Conservation (phyloP, 2,797 vertebrate genomes). For the Diceros bicornis region DNA sequence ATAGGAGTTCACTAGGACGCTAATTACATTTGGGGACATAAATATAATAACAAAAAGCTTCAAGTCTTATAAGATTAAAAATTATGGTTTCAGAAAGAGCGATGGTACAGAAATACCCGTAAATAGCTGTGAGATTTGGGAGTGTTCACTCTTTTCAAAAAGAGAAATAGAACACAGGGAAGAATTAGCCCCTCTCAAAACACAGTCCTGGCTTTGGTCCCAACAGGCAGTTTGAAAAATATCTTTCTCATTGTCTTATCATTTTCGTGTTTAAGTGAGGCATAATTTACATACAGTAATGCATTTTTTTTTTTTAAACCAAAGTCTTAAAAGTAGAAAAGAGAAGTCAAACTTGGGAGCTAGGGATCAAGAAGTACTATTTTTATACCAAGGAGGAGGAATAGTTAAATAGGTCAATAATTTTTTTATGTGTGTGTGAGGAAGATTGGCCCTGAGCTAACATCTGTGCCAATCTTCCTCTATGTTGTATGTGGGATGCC, state of each 20-base stretch:
- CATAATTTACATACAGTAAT: not conserved
- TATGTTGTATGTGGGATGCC: no score
- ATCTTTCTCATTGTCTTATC: not conserved
- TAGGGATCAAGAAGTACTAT: not conserved
- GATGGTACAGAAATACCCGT: not conserved
- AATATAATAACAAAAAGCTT: not conserved
- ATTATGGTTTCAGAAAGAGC: not conserved
- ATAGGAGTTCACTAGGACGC: not conserved
- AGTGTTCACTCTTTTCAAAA: not conserved
- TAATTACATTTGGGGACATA: not conserved
- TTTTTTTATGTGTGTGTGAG: not conserved
- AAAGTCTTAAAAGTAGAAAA: slow-evolving; percentile 4
- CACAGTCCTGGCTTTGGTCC: not conserved
- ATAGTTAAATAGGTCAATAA: not conserved
- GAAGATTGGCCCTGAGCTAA: no score
- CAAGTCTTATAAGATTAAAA: not conserved
- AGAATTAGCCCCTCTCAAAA: slow-evolving; percentile 28
- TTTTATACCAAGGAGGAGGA: not conserved
- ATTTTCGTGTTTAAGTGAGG: not conserved
- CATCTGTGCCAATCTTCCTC: no score
- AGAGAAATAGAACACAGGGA: not conserved
- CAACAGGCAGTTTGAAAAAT: not conserved
- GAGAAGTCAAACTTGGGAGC: not conserved
- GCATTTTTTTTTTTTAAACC: not conserved
- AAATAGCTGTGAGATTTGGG: not conserved